Percentiles rank a stretch among this genome's conserved stretches.
Conservation (phyloP, 2,888 invertebrate species). For the Torymus auratus region DNA sequence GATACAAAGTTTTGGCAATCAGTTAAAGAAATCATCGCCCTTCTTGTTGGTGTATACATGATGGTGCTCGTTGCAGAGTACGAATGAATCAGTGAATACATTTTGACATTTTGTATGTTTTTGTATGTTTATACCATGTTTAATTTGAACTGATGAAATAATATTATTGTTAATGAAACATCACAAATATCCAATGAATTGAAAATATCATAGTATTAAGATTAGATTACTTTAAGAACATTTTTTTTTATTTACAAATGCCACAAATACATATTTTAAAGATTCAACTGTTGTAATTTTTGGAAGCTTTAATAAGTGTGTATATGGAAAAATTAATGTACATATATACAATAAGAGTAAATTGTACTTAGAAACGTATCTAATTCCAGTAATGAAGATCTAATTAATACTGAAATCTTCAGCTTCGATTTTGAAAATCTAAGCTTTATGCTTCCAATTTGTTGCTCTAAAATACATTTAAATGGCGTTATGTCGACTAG, state of each 20-base stretch:
- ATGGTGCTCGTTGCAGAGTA: conserved; percentile 95
- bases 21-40: conserved; percentile 91
- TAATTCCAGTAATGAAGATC: conserved; percentile 31
- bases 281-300: conserved; percentile 32
- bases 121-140: conserved; percentile 41
- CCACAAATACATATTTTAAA: conserved; percentile 38
- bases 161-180: conserved; percentile 46
- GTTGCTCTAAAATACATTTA: conserved; percentile 47
- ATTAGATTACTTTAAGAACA: conserved; percentile 19
- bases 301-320: conserved; percentile 38
- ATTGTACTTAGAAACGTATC: conserved; percentile 30
- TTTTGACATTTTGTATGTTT: conserved; percentile 25
- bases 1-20: conserved; percentile 92
- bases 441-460: conserved; percentile 45
- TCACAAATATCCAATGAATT: conserved; percentile 43
- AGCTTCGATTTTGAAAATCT: conserved; percentile 36
- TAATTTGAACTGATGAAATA: conserved; percentile 32
- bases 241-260: conserved; percentile 47
- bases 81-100: conserved; percentile 77
- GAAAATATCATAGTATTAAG: conserved; percentile 34
- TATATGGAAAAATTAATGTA: conserved; percentile 41
- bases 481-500: conserved; percentile 47
- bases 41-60: conserved; percentile 93
- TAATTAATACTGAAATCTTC: conserved; percentile 47
- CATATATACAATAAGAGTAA: conserved; percentile 40